Conservation (phyloP, 2,113 vertebrate species). For the Sceloporus tristichus region DNA sequence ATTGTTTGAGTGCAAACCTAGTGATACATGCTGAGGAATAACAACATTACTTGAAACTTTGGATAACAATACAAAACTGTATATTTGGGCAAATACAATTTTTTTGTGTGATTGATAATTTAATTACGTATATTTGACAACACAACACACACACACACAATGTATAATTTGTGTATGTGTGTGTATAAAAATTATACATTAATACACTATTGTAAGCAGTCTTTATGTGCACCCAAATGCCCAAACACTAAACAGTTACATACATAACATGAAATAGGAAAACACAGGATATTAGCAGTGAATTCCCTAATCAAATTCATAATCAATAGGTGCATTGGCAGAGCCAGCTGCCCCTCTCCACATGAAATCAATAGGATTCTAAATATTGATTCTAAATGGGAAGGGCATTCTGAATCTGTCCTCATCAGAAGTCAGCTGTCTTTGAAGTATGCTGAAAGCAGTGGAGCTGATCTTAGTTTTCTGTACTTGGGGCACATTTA, state of each 20-base stretch:
- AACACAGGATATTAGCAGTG: conserved; percentile 19
- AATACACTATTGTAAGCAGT: conserved; percentile 69
- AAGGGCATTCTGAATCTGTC: neutral
- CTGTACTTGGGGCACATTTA: neutral
- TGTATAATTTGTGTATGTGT: conserved; percentile 16
- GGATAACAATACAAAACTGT: conserved; percentile 1
- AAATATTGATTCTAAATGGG: conserved; percentile 5
- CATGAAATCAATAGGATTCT: neutral
- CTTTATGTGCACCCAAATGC: conserved; percentile 53
- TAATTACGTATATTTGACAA: neutral
- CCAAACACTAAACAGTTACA: conserved; percentile 42
- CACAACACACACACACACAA: neutral
- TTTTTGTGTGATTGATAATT: neutral
- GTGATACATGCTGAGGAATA: neutral
- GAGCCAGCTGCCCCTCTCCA: neutral
- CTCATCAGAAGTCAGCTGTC: neutral
- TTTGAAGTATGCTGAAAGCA: neutral
- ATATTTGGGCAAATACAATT: neutral
- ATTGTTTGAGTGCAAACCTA: neutral
- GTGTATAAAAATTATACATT: conserved; percentile 71
- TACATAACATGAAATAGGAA: fast-evolving
- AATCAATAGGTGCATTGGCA: fast-evolving
- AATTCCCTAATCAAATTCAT: conserved; percentile 6
- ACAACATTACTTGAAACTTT: conserved; percentile 5
- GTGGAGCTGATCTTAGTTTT: neutral